Base-by-base conservation (phyloP, 2,113 vertebrate genomes). In the Cynopterus brachyotis region DNA sequence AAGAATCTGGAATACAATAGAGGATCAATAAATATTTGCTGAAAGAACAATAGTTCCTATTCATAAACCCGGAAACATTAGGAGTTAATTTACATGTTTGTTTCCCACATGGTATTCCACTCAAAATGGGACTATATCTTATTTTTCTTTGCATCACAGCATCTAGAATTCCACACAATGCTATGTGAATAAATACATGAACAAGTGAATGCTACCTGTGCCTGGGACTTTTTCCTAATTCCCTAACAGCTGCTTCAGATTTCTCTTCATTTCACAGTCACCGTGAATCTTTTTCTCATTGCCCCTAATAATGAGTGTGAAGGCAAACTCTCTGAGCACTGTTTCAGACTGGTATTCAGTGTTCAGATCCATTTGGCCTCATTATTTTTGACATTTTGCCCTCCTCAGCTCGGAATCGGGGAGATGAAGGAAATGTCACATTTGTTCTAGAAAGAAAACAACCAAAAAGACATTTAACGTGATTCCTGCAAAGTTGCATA, bases 321-420 rank as follows among this genome's bases (percentile, higher is more conserved):
- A 95, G 57, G 67, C 66, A 67, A 95, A 89, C 70, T 47, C 66
- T 89, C 89, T 70, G 50, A 96, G 75, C 15, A 81, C 59, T 57
- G 62, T 50, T 92, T 89, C 57, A 70, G 86, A 85, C 47, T 96
- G 62, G 78, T 76, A 72, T n/a, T 92, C 66, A 89, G 40, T 95
- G 91, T 53, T 94, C 81, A 73, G 7, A 90, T 94, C 62, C 37
- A 94, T 83, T 66, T 91, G 91, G 69, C 69, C 66, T 97, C 95
- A 87, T 89, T 91, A 96, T 90, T 94, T 96, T 93, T 96, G 87
- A 96, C 83, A 95, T 95, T 97, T 94, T 94, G 42, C 90, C 88
- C 80, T 96, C 57, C 75, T 92, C 42, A 96, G 60, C 26, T 94
- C 66, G 64, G 28, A 90, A 92, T 85, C 80, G 92, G 83, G 42